These are phyloP conservation scores for Laticauda laticaudata DNA, from an alignment of 2,113 vertebrate species.

Conservation along the genomic window DNA sequence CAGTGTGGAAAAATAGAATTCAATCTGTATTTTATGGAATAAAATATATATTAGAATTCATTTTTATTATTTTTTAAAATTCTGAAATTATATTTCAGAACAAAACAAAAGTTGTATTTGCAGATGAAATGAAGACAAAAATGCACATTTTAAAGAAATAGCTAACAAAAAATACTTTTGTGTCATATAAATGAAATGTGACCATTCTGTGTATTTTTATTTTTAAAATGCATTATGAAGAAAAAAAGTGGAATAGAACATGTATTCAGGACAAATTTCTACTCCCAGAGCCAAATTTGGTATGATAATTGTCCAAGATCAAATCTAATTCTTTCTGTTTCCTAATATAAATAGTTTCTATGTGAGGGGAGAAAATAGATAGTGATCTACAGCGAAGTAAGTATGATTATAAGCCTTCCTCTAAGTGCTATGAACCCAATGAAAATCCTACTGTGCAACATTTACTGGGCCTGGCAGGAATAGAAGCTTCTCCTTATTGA, in stretches of 20 bases:
- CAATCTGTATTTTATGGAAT: background rate
- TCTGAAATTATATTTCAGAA: background rate
- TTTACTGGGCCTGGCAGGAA: background rate
- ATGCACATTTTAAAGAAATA: background rate
- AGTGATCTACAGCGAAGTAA: background rate
- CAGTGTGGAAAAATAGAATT: background rate
- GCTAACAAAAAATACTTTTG: background rate
- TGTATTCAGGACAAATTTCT: background rate
- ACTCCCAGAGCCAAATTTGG: background rate
- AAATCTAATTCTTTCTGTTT: background rate
- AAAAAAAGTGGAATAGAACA: background rate
- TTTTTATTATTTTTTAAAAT: background rate
- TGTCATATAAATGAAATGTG: background rate
- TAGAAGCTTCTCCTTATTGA: background rate
- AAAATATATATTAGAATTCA: background rate
- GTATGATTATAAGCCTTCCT: background rate
- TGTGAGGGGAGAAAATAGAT: background rate
- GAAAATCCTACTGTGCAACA: background rate
- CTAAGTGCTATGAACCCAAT: background rate
- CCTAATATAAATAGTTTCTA: background rate
- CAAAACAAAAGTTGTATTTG: background rate
- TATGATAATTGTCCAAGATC: background rate
- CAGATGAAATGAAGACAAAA: background rate
- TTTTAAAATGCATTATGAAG: background rate
- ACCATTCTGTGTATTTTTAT: background rate